A percentile compares a stretch with the other conserved stretches of the same genome.
phyloP scores from a whole-genome alignment of 53 echinoderm and acorn worm genomes.

The Paracentrotus lividus region DNA sequence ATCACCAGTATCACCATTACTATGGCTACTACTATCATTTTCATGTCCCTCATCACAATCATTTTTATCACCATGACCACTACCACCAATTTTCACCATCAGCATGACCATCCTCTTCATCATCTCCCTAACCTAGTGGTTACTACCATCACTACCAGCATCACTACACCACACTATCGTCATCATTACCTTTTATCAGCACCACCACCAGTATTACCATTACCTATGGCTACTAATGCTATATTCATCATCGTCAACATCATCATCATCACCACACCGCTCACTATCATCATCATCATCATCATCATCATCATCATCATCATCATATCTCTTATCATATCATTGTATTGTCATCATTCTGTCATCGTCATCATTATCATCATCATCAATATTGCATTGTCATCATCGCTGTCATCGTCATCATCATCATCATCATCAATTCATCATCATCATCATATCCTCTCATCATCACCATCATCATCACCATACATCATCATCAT shows the following conservation, averaged over 20 bases:
- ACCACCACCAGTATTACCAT: no score
- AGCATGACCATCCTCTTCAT: not conserved
- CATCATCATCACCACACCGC: not conserved
- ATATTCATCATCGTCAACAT: not conserved
- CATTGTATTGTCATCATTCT: not conserved
- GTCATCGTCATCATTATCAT: not conserved
- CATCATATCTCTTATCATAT: not conserved
- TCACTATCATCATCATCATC: constrained; percentile 10
- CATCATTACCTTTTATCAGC: no score
- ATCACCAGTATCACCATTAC: not conserved
- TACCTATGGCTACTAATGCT: no score
- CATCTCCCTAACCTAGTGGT: no score
- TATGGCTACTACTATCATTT: not conserved
- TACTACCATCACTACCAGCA: no score
- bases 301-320: not conserved
- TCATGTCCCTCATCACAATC: not conserved
- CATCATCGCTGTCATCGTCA: not conserved
- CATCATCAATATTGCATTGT: not conserved
- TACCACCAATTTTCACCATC: not conserved
- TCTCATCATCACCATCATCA: not conserved
- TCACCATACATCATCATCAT: not conserved
- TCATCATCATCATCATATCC: not conserved
- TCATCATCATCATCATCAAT: not conserved
- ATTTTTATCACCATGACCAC: not conserved
- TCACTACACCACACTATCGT: no score